Percentiles rank a stretch among this genome's conserved stretches.
These are phyloP conservation scores for Psephotus haematonotus DNA, from an alignment of 2,113 vertebrate species.

Conservation along the genomic window DNA sequence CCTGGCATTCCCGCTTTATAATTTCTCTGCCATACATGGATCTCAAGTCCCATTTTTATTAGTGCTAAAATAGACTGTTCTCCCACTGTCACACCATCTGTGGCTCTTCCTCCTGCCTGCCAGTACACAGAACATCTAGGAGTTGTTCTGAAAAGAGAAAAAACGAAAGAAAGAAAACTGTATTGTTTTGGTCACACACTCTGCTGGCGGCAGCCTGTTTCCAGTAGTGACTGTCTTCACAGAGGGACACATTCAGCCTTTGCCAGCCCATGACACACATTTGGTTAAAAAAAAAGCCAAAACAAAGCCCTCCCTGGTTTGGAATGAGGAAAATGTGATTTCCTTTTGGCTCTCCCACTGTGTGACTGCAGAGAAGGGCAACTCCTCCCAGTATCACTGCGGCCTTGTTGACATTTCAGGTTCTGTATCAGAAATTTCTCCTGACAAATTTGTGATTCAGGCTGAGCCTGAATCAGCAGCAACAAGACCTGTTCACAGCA, in stretches of 20 bases:
- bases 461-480: slow-evolving; percentile 38
- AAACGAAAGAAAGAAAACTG: background rate
- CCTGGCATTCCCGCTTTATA: background rate
- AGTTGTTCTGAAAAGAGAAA: slow-evolving; percentile 22
- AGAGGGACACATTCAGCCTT: slow-evolving; percentile 2
- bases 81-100: slow-evolving; percentile 71
- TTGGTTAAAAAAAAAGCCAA: background rate
- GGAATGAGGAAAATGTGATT: background rate
- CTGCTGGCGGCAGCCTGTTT: slow-evolving; percentile 30
- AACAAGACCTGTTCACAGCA: slow-evolving; percentile 40
- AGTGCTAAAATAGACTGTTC: slow-evolving; percentile 71
- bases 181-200: slow-evolving; percentile 60
- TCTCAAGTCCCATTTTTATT: slow-evolving; percentile 64
- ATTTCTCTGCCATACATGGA: background rate
- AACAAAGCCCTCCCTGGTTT: background rate
- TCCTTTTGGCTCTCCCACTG: slow-evolving; percentile 8
- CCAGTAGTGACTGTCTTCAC: slow-evolving; percentile 47
- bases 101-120: slow-evolving; percentile 29
- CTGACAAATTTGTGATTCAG: slow-evolving; percentile 49
- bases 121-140: slow-evolving; percentile 49
- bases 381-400: background rate
- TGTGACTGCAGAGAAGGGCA: background rate
- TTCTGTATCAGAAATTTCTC: slow-evolving; percentile 2
- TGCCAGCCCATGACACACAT: background rate
- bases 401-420: slow-evolving; percentile 41